A percentile compares a stretch with the other conserved stretches of the same genome.
These are phyloP conservation scores for Oncopeltus fasciatus DNA, from an alignment of 1,140 invertebrate species.

Conservation along the genomic window DNA sequence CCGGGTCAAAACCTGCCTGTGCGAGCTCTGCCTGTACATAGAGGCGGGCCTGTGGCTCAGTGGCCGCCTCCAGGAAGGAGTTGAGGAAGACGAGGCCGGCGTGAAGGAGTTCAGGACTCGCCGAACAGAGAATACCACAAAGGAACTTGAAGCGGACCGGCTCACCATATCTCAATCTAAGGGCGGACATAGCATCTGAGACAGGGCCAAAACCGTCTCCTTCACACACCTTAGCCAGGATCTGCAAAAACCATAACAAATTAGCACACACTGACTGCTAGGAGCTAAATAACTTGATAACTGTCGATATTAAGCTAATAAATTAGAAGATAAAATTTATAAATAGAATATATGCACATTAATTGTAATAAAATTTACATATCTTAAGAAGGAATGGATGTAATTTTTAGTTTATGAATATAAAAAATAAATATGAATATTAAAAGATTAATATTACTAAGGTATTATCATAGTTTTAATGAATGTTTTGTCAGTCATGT, in stretches of 20 bases:
- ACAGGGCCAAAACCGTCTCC: conserved; percentile 59
- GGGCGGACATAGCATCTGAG: conserved; percentile 76
- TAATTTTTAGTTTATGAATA: too few species aligned
- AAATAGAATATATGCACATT: too few species aligned
- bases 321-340: too few species aligned
- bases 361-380: too few species aligned
- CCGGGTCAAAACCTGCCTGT: conserved; percentile 64
- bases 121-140: conserved; percentile 67
- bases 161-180: conserved; percentile 76
- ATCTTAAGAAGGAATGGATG: too few species aligned
- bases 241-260: conserved; percentile 35
- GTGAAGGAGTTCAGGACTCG: conserved; percentile 54
- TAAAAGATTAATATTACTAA: too few species aligned
- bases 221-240: conserved; percentile 60
- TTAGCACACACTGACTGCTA: too few species aligned
- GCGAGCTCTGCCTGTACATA: conserved; percentile 81
- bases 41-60: conserved; percentile 55
- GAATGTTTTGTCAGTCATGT: too few species aligned
- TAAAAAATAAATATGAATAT: too few species aligned
- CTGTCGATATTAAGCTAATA: too few species aligned
- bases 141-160: conserved; percentile 81
- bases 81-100: conserved; percentile 75
- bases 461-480: too few species aligned
- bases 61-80: conserved; percentile 58
- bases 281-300: too few species aligned